These are phyloP conservation scores for Drosophila infuscata DNA, from an alignment of 2,888 invertebrate genomes.

Conservation along the genomic window DNA sequence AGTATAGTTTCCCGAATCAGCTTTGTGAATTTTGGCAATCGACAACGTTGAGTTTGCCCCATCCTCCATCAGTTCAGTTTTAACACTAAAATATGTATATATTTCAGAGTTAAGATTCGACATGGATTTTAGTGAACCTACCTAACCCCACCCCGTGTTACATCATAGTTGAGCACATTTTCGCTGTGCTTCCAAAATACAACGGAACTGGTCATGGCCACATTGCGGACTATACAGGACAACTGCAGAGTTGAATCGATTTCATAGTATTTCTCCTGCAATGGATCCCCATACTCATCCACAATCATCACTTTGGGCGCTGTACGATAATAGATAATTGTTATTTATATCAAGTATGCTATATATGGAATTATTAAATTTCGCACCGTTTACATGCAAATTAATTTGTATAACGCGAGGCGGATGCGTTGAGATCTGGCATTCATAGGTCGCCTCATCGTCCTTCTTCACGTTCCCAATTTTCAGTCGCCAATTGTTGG, in stretches of 20 bases:
- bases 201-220: constrained; percentile 86
- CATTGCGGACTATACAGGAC: constrained; percentile 86
- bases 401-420: constrained; percentile 86
- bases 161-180: constrained; percentile 86
- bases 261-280: constrained; percentile 87
- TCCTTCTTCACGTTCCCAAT: constrained; percentile 86
- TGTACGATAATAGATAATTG: constrained; percentile 56
- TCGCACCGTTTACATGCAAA: constrained; percentile 86
- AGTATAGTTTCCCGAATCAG: constrained; percentile 86
- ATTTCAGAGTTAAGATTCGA: neutral
- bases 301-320: constrained; percentile 87
- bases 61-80: constrained; percentile 86
- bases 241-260: constrained; percentile 87
- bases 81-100: constrained; percentile 83
- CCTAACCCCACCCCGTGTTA: constrained; percentile 86
- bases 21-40: constrained; percentile 86
- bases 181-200: constrained; percentile 87
- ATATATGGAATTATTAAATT: neutral
- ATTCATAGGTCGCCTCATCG: constrained; percentile 86
- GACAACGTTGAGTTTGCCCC: constrained; percentile 86
- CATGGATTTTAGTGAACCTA: constrained; percentile 53
- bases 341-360: neutral
- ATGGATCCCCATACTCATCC: constrained; percentile 86
- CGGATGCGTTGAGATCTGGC: constrained; percentile 87
- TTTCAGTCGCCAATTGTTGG: constrained; percentile 87